These are phyloP conservation scores for Drosophila demipolita DNA, from an alignment of 2,888 invertebrate genomes.

Conservation along the genomic window DNA sequence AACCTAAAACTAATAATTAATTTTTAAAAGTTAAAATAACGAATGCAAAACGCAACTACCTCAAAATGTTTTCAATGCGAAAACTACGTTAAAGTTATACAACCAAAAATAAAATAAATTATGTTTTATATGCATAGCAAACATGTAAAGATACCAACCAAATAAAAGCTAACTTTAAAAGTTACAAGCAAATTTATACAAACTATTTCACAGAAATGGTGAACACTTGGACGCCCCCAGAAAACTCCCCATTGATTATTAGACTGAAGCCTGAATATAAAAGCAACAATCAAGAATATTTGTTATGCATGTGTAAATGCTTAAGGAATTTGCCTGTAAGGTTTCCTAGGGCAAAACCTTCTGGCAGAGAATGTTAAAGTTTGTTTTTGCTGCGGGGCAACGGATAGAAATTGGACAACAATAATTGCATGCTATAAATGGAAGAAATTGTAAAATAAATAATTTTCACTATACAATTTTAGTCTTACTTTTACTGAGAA, in stretches of 20 bases:
- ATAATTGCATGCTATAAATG: conserved; percentile 24
- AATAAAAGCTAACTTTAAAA: conserved; percentile 69
- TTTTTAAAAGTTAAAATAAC: conserved; percentile 22
- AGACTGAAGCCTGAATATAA: conserved; percentile 67
- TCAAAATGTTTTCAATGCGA: conserved; percentile 63
- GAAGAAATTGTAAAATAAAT: conserved; percentile 38
- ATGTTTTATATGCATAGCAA: conserved; percentile 74
- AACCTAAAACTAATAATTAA: conserved; percentile 43
- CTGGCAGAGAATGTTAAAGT: conserved; percentile 39
- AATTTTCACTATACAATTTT: conserved; percentile 32
- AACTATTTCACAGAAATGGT: conserved; percentile 9
- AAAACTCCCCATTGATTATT: conserved; percentile 35
- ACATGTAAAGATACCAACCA: conserved; percentile 58
- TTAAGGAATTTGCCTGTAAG: conserved; percentile 19
- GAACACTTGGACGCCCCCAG: conserved; percentile 13
- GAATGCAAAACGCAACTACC: conserved; percentile 65
- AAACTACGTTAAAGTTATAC: conserved; percentile 49
- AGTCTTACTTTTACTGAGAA: neutral
- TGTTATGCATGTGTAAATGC: conserved; percentile 7
- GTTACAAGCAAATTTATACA: conserved; percentile 70
- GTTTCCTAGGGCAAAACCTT: conserved; percentile 6
- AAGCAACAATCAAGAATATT: conserved; percentile 15
- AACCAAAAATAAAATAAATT: conserved; percentile 39
- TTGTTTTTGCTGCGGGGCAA: conserved; percentile 20
- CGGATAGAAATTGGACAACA: conserved; percentile 22